These are phyloP conservation scores for Takifugu bimaculatus DNA, from an alignment of 2,113 vertebrate genomes.

Conservation along the genomic window DNA sequence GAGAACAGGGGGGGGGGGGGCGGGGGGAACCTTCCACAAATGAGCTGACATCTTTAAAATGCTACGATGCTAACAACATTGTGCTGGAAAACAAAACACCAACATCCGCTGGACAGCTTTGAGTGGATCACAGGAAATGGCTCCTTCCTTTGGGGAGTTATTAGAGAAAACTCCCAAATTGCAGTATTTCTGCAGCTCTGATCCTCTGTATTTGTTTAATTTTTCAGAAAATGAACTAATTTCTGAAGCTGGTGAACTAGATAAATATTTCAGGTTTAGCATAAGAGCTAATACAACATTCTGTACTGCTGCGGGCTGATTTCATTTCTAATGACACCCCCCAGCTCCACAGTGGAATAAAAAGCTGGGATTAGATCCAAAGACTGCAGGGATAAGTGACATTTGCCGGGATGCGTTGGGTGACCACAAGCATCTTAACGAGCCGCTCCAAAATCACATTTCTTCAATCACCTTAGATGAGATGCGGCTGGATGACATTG, in stretches of 20 bases:
- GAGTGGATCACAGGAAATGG: slow-evolving; percentile 57
- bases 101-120: slow-evolving; percentile 53
- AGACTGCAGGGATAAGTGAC: too few relatives aligned
- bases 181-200: slow-evolving; percentile 13
- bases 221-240: neutral
- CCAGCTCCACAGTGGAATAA: too few relatives aligned
- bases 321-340: too few relatives aligned
- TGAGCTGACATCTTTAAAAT: slow-evolving; percentile 30
- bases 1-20: slow-evolving; percentile 6
- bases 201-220: neutral
- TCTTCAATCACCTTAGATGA: too few relatives aligned
- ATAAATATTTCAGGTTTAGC: neutral
- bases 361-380: too few relatives aligned
- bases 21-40: slow-evolving; percentile 7
- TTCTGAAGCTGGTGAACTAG: slow-evolving; percentile 5
- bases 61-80: slow-evolving; percentile 32
- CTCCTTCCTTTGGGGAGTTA: slow-evolving; percentile 42
- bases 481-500: too few relatives aligned
- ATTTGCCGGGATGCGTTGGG: too few relatives aligned
- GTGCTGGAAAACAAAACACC: slow-evolving; percentile 56
- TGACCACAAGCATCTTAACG: too few relatives aligned
- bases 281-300: neutral
- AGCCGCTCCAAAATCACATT: too few relatives aligned
- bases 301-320: neutral
- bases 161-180: slow-evolving; percentile 16